phyloP scores from a whole-genome alignment of 2,888 invertebrate genomes.

The Pemphredon lugubris region DNA sequence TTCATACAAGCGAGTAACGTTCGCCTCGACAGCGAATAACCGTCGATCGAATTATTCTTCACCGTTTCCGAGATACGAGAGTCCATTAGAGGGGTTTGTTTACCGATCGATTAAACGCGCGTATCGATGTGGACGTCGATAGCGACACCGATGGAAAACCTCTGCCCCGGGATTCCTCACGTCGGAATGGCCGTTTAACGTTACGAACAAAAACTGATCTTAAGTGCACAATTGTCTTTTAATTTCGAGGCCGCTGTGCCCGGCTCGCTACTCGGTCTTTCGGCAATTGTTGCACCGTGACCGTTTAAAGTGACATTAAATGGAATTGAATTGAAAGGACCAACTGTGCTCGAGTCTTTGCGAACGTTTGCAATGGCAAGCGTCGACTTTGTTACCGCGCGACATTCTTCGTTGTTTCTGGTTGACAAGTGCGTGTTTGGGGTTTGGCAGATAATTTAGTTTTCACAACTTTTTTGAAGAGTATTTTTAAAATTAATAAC shows the following conservation, averaged over 20 bases:
- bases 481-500: not conserved
- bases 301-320: conserved; percentile 48
- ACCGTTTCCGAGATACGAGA: too few species aligned
- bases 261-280: conserved; percentile 29
- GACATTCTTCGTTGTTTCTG: not conserved
- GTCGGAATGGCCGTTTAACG: too few species aligned
- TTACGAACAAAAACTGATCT: not conserved
- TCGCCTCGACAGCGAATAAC: too few species aligned
- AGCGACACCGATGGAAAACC: too few species aligned
- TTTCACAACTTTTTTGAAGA: not conserved
- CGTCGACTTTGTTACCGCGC: not conserved
- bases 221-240: conserved; percentile 41
- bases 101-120: too few species aligned
- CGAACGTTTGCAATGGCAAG: not conserved
- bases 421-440: too few species aligned
- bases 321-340: conserved; percentile 47
- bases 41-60: too few species aligned
- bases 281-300: conserved; percentile 37
- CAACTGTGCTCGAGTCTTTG: conserved; percentile 6
- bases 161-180: too few species aligned
- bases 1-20: too few species aligned
- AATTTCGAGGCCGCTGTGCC: conserved; percentile 25
- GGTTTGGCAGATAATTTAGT: too few species aligned
- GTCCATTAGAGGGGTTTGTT: too few species aligned
- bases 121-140: too few species aligned